Base-by-base conservation (phyloP, 2,113 vertebrate genomes). In the Myotis brandtii region DNA sequence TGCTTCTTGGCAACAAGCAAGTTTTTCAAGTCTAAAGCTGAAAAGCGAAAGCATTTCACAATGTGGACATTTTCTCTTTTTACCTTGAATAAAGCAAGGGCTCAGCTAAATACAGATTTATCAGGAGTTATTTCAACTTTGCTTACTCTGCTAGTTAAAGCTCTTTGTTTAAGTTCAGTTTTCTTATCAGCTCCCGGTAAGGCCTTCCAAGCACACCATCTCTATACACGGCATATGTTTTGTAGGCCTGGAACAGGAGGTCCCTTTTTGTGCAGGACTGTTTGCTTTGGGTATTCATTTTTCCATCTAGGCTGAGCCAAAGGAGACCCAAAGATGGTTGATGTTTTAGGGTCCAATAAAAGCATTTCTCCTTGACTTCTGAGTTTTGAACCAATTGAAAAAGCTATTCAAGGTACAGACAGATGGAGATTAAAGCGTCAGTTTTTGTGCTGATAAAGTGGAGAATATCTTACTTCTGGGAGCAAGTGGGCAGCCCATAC, bases 21-120 rank as follows among this genome's bases (percentile, higher is more conserved):
- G 23, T 30, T 79, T 89, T 95, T 89, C 43, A 80, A 79, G 54
- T 10, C 54, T 93, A 66, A 64, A 86, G 46, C 66, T 90, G 11
- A 67, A 87, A 73, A 89, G 54, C 32, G 11, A 79, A 73, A 67
- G 20, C 40, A 86, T 73, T 90, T 64, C 52, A 66, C 66, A 21
- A 75, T 27, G 59, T 40, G n/a, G 89, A 75, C 66, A 50, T n/a
- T 81, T 80, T 81, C 25, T 86, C 75, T 75, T 67, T 80, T 86
- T 69, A 59, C 48, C 11, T 81, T 81, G 66, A 86, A 56, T 75
- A 86, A 90, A 67, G 37, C 56, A 91, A 93, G 27, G 12, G 75
- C 46, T 86, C 32, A 54, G 40, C 18, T 95, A 85, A 89, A 90
- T 80, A 86, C 1, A 93, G 46, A 67, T 23, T 56, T 86, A 64